Evolutionary conservation across 2,797 vertebrate genomes (phyloP), one percentile per base, ranked within the genome.

Genomic region (Lerista edwardsae): DNA sequence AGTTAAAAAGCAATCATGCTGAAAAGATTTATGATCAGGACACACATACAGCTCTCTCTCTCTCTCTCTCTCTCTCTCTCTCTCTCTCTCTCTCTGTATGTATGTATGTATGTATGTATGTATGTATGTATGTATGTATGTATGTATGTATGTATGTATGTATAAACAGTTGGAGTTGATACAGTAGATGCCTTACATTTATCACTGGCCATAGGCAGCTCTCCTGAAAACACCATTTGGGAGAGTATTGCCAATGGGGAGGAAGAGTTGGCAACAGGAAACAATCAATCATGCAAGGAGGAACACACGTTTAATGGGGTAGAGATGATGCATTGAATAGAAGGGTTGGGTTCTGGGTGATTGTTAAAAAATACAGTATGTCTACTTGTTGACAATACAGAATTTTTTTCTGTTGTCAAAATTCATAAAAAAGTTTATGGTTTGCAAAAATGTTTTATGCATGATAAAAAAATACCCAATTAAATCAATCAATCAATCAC

Each of bases 1-100:
- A 90, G 87, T 71, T n/a, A n/a, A 88, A 86, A 92, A 91, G 88
- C 71, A 84, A 65, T 67, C 85, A 92, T 90, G 91, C 25, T 55
- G 19, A 79, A 41, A 68, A n/a, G 57, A 76, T 81, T 51, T 81
- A 76, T 71, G 27, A 51, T 27, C 44, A 71, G 17, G 15, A 3
- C 75, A 51, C n/a, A n/a, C n/a, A n/a, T n/a, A n/a, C n/a, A n/a
- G n/a, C n/a, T n/a, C n/a, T n/a, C n/a, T n/a, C n/a, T n/a, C n/a
- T n/a, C n/a, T n/a, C n/a, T n/a, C n/a, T n/a, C n/a, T n/a, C n/a
- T n/a, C n/a, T n/a, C n/a, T n/a, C n/a, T n/a, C n/a, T n/a, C n/a
- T n/a, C n/a, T n/a, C n/a, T n/a, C n/a, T n/a, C n/a, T n/a, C n/a
- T n/a, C n/a, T n/a, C n/a, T n/a, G n/a, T n/a, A n/a, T n/a, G n/a